Base-by-base conservation (phyloP, 2,797 vertebrate genomes). In the Gila robusta region DNA sequence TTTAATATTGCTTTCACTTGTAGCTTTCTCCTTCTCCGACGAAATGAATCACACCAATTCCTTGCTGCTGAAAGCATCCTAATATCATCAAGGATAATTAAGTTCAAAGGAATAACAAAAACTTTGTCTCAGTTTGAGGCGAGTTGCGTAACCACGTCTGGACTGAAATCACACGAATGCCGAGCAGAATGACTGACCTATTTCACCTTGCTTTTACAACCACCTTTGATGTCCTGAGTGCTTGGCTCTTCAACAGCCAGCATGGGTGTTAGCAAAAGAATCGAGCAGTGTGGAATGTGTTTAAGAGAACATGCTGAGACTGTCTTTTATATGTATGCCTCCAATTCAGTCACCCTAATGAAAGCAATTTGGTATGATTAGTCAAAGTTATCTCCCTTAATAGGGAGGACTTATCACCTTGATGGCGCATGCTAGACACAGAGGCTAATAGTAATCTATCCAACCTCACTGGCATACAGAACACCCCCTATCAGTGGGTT, bases 291-390 rank as follows among this genome's bases (percentile, higher is more conserved):
- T 56, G 52, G 64, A 85, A 35, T 4, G 21, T 59, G 19, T 78
- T 84, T 59, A 71, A 85, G 26, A 71, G 66, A 85, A 79, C 49
- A 59, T 79, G 83, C 66, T 71, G 56, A 80, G 69, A 72, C 39
- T 73, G 84, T 81, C 84, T 86, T 81, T 81, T 86, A 73, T 80
- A 86, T 86, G 26, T 81, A 86, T 74, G 84, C 66, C 59, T 86
- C 84, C 78, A 81, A 66, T 73, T 73, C 54, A 47, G 67, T 39
- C 67, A 52, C 52, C 32, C 67, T 86, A 86, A 86, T 86, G 84
- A 86, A 86, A 86, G 84, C 69, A 86, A 73, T 86, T 86, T 28
- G 8, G 69, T 52, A 81, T 73, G 78, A 86, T 86, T 86, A 86
- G 69, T 81, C 41, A 86, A 71, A 80, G 69, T 81, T 66, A 86